phyloP scores from a whole-genome alignment of 1,140 invertebrate species.

The Eulimnadia texana region DNA sequence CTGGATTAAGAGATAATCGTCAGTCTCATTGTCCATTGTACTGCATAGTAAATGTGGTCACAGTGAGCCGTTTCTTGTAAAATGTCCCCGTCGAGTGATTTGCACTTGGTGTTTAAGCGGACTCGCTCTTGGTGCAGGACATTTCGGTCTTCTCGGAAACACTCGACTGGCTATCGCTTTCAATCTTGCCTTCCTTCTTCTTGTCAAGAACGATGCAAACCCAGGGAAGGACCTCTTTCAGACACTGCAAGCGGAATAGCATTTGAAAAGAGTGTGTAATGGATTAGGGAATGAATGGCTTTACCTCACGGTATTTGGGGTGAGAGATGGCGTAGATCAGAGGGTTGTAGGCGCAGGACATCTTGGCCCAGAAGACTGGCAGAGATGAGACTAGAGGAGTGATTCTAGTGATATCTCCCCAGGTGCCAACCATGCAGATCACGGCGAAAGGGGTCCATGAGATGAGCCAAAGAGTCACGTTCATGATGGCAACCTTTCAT shows the following conservation, averaged over 20 bases:
- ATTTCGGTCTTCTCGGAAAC: background rate
- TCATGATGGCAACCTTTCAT: slow-evolving; percentile 56
- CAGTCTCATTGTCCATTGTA: background rate
- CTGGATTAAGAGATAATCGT: background rate
- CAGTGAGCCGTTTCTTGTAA: too few species aligned
- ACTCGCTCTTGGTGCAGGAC: background rate
- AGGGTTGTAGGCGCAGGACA: slow-evolving; percentile 42
- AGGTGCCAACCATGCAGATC: slow-evolving; percentile 61
- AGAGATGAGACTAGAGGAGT: slow-evolving; percentile 25
- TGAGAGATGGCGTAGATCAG: slow-evolving; percentile 78
- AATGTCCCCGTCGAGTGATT: too few species aligned
- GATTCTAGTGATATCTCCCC: slow-evolving; percentile 50
- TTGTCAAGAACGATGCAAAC: background rate
- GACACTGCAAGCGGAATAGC: background rate
- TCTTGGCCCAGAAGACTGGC: slow-evolving; percentile 34
- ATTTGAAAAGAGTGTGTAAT: background rate
- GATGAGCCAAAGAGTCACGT: slow-evolving; percentile 63
- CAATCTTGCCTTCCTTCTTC: background rate
- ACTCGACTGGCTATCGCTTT: background rate
- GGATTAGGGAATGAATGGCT: background rate
- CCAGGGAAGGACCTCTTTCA: background rate
- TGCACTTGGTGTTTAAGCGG: background rate
- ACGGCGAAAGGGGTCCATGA: slow-evolving; percentile 70
- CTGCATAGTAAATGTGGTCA: too few species aligned
- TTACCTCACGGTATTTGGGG: slow-evolving; percentile 52